Base-by-base conservation (phyloP, 2,797 vertebrate genomes). In the Thalassophryne amazonica region DNA sequence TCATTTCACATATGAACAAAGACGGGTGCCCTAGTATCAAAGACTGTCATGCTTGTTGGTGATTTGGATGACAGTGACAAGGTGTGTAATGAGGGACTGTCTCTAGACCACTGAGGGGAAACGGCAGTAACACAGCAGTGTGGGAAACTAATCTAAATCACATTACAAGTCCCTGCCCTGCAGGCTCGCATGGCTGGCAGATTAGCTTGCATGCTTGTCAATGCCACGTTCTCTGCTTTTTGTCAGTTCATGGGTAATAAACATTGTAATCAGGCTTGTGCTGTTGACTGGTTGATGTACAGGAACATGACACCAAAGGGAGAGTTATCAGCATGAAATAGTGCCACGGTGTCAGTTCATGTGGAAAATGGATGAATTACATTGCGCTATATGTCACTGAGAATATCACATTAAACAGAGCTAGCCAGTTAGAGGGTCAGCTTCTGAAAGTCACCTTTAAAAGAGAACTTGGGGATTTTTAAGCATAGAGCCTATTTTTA, bases 121-220 rank as follows among this genome's bases (percentile, higher is more conserved):
- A 83, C 73, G 70, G 61, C 41, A 23, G 66, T 84, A 84, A 86
- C 81, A 85, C 71, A 36, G 64, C 73, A 57, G 77, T 58, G 57
- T 74, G 76, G 70, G 81, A 89, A 88, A 86, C 81, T 86, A 80
- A 88, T 88, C 82, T 88, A 89, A 90, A 91, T 88, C 81, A 86
- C 84, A 89, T 90, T 89, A 89, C 83, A 64, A 80, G 81, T 64
- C 51, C 62, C 63, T 73, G 74, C 69, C 76, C 83, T n/a, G 71
- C 69, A 81, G 74, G 54, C 80, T 73, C 38, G 74, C 75, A 75
- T 70, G 77, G 71, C 65, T 82, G 78, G 71, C 57, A 82, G 77
- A 88, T 85, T 85, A 85, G 71, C 78, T 78, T 56, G 78, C 65
- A 52, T 56, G 69, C 49, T 59, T 78, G 76, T 53, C 17, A 21